Percentiles rank a stretch among this genome's conserved stretches.
phyloP scores from a whole-genome alignment of 1,140 invertebrate species.

The Scylla paramamosain region DNA sequence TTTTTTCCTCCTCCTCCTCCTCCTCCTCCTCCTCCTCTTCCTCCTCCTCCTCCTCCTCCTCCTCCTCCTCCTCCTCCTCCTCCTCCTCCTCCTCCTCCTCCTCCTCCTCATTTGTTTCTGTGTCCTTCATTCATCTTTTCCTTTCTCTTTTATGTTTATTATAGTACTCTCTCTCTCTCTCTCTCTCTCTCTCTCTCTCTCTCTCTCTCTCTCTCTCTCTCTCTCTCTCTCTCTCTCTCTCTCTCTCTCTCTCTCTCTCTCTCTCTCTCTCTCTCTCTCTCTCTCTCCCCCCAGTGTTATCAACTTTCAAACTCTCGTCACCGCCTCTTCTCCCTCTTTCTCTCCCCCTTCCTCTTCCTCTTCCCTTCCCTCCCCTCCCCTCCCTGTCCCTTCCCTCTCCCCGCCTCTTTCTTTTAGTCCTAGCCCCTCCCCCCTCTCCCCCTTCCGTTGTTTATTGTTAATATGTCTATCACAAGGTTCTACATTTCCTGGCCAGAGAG shows the following conservation, averaged over 20 bases:
- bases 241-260: slow-evolving; percentile 30
- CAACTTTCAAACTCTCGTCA: too few species aligned
- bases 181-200: slow-evolving; percentile 5
- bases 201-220: neutral
- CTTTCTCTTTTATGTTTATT: neutral
- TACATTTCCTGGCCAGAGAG: neutral
- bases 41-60: too few species aligned
- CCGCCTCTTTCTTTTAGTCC: neutral
- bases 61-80: neutral
- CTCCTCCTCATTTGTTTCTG: slow-evolving; percentile 5
- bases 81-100: neutral
- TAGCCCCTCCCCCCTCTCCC: neutral
- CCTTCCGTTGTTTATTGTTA: neutral
- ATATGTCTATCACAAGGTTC: neutral
- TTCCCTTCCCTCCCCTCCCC: neutral
- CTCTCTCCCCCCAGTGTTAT: neutral
- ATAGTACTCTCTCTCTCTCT: neutral
- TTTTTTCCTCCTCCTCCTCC: too few species aligned
- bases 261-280: slow-evolving; percentile 18
- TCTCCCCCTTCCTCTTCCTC: neutral
- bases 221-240: slow-evolving; percentile 3
- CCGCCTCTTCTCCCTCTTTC: neutral
- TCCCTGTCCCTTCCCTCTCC: neutral
- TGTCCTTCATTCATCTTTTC: neutral
- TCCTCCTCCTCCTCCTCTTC: too few species aligned